Base-by-base conservation (phyloP, 1,140 invertebrate species). In the Drosophila grimshawi region DNA sequence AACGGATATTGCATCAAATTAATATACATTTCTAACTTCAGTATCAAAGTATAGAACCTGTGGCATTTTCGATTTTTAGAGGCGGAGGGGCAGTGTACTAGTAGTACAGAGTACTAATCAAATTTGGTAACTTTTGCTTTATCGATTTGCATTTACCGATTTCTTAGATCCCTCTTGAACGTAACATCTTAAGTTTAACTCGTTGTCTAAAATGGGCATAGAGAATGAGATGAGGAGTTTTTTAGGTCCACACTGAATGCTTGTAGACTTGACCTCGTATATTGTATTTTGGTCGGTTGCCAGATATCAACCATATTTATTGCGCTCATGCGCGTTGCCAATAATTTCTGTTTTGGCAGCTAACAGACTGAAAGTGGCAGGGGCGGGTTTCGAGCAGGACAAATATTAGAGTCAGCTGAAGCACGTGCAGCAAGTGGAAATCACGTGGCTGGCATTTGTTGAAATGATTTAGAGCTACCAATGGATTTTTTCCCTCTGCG, bases 261-360 rank as follows among this genome's bases (percentile, higher is more conserved):
- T 61, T n/a, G 39, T 43, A 52, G 7, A 37, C 5, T 4, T 6
- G 30, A 51, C 10, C 6, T 2, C 4, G 29, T 73, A 29, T 60
- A 59, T 66, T 53, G 46, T 64, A 32, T 48, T 51, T 64, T 70
- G 88, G 80, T 71, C 76, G 78, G 62, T 68, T 82, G 88, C 88
- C 86, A 90, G 51, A 75, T 74, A 79, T 90, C 72, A 83, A 91
- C 74, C 53, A 72, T 88, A 90, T 90, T 90, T 91, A 90, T 90
- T 86, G 80, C 82, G 70, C 71, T 91, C 70, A 88, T 91, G 80
- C 77, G 82, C 72, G 81, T 70, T 83, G 88, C 82, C 86, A 90
- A 90, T 86, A 91, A 83, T 76, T 90, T 83, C 35, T 81, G 67
- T 72, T 74, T 78, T 70, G 81, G 60, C 78, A 85, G 85, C 73